Base-by-base conservation (phyloP, 2,113 vertebrate genomes). In the Baryphthengus martii region DNA sequence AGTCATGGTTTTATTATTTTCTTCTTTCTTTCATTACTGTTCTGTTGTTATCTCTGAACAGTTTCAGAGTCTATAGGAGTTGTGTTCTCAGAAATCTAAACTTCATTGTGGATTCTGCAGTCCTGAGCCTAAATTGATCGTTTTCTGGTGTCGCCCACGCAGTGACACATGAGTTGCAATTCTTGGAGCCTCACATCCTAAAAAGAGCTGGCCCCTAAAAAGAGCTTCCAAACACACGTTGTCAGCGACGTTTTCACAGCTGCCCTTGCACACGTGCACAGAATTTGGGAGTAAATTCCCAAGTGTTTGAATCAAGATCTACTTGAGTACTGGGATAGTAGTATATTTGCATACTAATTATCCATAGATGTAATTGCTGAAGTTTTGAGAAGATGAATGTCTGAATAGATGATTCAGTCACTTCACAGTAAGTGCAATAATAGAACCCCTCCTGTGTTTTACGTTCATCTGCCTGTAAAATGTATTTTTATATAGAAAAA, bases 191-290 rank as follows among this genome's bases (percentile, higher is more conserved):
- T 59, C 3, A 0, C 13, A 9, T 59, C 42, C 39, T 45, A 18
- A 56, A 56, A 56, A n/a, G 16, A 55, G 13, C 56, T 71, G 73
- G 20, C 5, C 33, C 45, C 50, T 56, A 7, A 49, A 33, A 21
- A 10, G 28, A 62, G 7, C 26, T 61, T 23, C 59, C 33, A 7
- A 45, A 80, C 19, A 17, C 33, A 11, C 3, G 0, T 19, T 68
- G 17, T 37, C 73, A 68, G 55, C 42, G 8, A 44, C 13, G 33
- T 6, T 53, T 49, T 77, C 59, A 37, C 37, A 76, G 47, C 53
- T 70, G 17, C 23, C 44, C 5, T n/a, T n/a, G 24, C 11, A 17
- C 37, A 25, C 31, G 14, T 0, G 0, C 31, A 67, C 7, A 52
- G 50, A 49, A 49, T 73, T 16, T 55, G 33, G 35, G 33, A 74